These are phyloP conservation scores for Diaprepes abbreviatus DNA, from an alignment of 2,888 invertebrate species.

Conservation along the genomic window DNA sequence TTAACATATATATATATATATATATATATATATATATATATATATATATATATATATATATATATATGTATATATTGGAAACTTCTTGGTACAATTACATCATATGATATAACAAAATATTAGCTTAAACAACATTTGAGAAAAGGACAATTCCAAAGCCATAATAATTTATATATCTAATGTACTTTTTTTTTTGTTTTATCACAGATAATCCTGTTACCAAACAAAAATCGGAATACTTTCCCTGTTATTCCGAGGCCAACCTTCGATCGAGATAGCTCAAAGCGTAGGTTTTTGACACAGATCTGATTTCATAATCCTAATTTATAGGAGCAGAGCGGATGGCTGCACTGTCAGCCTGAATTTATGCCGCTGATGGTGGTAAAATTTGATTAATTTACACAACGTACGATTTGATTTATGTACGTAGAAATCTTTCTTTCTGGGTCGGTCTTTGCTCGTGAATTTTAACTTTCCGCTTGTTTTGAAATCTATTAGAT, in stretches of 20 bases:
- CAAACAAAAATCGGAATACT: background rate
- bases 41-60: too few species aligned
- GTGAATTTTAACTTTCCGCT: background rate
- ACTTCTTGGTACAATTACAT: too few species aligned
- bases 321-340: conserved; percentile 43
- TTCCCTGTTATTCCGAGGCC: background rate
- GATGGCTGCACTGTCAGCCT: conserved; percentile 33
- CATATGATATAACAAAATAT: too few species aligned
- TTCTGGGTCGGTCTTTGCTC: conserved; percentile 5
- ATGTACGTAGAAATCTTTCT: conserved; percentile 23
- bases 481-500: background rate
- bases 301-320: conserved; percentile 41
- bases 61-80: too few species aligned
- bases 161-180: too few species aligned
- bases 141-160: too few species aligned
- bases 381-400: conserved; percentile 45
- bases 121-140: too few species aligned
- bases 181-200: too few species aligned
- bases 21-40: too few species aligned
- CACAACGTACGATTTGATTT: conserved; percentile 40
- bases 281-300: conserved; percentile 31
- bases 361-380: conserved; percentile 45
- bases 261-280: conserved; percentile 2
- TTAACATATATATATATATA: too few species aligned
- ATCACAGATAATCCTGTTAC: background rate